Conservation (phyloP, 2,113 vertebrate species). For the Motacilla tschutschensis region DNA sequence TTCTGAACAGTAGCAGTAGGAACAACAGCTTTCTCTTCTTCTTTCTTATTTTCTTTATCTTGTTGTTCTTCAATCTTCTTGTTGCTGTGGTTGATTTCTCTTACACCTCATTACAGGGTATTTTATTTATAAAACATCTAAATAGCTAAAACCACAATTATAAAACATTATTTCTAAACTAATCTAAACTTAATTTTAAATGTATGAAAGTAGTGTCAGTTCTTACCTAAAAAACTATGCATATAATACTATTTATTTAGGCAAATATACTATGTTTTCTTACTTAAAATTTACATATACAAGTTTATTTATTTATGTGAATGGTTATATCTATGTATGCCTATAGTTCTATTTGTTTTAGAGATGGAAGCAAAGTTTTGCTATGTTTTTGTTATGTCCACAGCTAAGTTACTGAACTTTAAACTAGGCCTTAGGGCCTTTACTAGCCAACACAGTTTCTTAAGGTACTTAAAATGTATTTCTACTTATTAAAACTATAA, state of each 20-base stretch:
- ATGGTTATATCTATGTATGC: background rate
- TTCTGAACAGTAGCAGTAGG: background rate
- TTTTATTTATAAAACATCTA: background rate
- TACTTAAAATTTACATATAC: background rate
- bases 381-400: too few species aligned
- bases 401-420: too few species aligned
- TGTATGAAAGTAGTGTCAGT: background rate
- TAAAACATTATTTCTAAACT: background rate
- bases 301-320: too few species aligned
- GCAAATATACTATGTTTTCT: background rate
- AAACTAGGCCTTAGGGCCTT: too few species aligned
- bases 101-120: background rate
- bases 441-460: too few species aligned
- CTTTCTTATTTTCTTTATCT: background rate
- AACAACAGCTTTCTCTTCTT: background rate
- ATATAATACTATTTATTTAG: too few species aligned
- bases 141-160: background rate
- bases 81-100: background rate
- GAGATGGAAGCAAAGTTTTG: too few species aligned
- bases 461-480: too few species aligned
- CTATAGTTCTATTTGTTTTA: background rate
- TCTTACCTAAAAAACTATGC: background rate
- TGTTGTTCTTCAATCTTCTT: background rate
- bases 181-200: background rate
- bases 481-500: too few species aligned